Conservation (phyloP, 2,888 invertebrate species). For the Morpho achilles region DNA sequence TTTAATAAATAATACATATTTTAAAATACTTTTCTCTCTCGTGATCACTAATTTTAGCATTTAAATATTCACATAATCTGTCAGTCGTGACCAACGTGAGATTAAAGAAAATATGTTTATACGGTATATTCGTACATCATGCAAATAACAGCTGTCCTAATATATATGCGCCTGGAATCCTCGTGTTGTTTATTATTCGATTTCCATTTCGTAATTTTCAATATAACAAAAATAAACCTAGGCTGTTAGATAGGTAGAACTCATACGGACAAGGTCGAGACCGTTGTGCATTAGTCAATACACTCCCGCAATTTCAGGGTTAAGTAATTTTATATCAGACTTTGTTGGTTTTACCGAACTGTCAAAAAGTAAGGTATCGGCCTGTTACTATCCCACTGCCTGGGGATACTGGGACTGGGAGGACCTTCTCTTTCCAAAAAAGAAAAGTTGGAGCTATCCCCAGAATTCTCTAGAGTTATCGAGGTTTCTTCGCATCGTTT, state of each 20-base stretch:
- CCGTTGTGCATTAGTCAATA: neutral
- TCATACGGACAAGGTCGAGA: conserved; percentile 1
- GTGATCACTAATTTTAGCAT: neutral
- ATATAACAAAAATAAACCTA: conserved; percentile 6
- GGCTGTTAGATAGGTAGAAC: conserved; percentile 3
- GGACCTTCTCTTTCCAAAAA: too few relatives aligned
- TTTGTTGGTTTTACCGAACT: too few relatives aligned
- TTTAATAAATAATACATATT: too few relatives aligned
- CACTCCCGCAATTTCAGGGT: too few relatives aligned
- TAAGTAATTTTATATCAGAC: too few relatives aligned
- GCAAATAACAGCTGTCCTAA: conserved; percentile 9
- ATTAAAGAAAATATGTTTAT: conserved; percentile 12
- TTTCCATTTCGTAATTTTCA: conserved; percentile 3
- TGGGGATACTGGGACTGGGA: too few relatives aligned
- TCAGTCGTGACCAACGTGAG: conserved; percentile 1
- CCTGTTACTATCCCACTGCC: too few relatives aligned
- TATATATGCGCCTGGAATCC: conserved; percentile 9
- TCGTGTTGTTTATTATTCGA: conserved; percentile 13
- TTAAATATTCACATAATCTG: conserved; percentile 1
- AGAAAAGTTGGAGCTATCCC: too few relatives aligned
- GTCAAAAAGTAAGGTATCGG: too few relatives aligned
- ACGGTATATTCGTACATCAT: neutral
- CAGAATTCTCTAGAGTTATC: too few relatives aligned
- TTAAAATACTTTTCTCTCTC: too few relatives aligned
- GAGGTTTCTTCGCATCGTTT: too few relatives aligned